Base-by-base conservation (phyloP, 2,888 invertebrate genomes). In the Noctua fimbriata region DNA sequence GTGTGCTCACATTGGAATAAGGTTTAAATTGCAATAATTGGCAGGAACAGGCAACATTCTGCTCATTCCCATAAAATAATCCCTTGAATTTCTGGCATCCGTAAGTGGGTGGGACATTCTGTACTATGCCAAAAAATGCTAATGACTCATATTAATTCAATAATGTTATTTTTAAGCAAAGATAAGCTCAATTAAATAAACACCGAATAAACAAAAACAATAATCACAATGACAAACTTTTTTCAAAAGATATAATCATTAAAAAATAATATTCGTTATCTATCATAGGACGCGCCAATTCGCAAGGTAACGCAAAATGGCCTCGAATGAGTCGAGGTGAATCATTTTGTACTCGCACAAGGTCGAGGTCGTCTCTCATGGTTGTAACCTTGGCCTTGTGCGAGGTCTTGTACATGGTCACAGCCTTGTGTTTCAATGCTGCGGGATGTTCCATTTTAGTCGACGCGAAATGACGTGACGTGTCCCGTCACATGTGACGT, bases 371-470 rank as follows among this genome's bases (percentile, higher is more conserved):
- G 58, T 16, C n/a, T 47, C 69, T 28, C 32, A 66, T 52, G 69
- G 80, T 70, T 67, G 47, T 44, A 60, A 73, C 80, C 82, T 70
- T 78, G 85, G 70, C 87, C 72, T 79, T 76, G 76, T 21, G 21
- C 28, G 76, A 66, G 66, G 66, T 77, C 85, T 80, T 55, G 81
- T 44, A 18, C 71, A 58, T 66, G 84, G 79, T 63, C 80, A 66
- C 49, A 74, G 55, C 85, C 88, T 87, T 87, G 85, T 72, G n/a
- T 44, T 58, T 75, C 88, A 87, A 85, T 85, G 88, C 49, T 67
- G 28, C 47, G 47, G 24, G 49, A 47, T 63, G 44, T 41, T 82
- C 73, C 63, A 49, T 69, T 83, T 67, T 41, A n/a, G 55, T 72
- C 41, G 12, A n/a, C 32, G 66, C 28, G n/a, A 24, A 14, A 12